Conservation (phyloP, 2,113 vertebrate genomes). For the Nycticryphes semicollaris region DNA sequence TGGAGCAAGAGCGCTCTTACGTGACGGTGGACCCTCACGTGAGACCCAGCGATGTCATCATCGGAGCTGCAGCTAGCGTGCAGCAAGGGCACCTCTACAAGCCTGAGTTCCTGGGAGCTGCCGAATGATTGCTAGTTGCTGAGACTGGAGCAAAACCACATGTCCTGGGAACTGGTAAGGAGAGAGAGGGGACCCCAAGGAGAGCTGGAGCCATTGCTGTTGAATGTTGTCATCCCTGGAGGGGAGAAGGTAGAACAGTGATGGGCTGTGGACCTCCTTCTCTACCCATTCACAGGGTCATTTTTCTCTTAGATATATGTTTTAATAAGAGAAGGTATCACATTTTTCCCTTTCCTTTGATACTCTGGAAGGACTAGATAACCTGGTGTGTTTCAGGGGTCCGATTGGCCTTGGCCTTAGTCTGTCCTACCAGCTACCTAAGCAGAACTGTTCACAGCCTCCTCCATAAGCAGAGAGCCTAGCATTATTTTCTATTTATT, state of each 20-base stretch:
- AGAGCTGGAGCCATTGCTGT: not conserved
- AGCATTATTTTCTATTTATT: not conserved
- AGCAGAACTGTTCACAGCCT: not conserved
- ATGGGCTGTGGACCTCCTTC: not conserved
- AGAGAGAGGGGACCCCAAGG: not conserved
- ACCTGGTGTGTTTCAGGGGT: fast-evolving
- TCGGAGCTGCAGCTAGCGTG: not conserved
- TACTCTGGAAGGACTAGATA: not conserved
- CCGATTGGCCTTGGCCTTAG: not conserved
- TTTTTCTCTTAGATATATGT: not conserved
- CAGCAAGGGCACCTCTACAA: not conserved
- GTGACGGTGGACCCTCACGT: not conserved
- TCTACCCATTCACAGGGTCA: not conserved
- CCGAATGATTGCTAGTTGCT: not conserved
- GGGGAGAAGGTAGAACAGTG: not conserved
- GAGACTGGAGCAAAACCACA: not conserved
- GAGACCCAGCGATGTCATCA: not conserved
- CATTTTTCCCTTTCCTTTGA: not conserved
- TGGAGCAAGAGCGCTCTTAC: not conserved
- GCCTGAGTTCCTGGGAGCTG: not conserved
- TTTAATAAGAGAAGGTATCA: not conserved
- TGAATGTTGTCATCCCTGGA: not conserved
- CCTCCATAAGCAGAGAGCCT: not conserved
- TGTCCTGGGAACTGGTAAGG: not conserved
- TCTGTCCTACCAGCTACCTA: not conserved